phyloP scores from a whole-genome alignment of 1,140 invertebrate genomes.

The Heliothis virescens region DNA sequence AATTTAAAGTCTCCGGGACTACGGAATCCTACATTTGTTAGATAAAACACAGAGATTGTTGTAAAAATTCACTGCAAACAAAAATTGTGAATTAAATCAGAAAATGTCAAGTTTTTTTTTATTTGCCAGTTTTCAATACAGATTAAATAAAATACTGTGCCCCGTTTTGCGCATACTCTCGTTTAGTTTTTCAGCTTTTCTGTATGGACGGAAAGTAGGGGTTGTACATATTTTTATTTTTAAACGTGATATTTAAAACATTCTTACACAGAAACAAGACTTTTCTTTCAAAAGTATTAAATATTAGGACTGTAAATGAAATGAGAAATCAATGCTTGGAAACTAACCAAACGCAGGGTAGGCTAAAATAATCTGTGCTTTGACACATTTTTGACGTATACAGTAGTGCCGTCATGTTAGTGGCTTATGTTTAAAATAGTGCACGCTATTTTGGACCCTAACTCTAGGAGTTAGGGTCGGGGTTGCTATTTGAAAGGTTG shows the following conservation, averaged over 20 bases:
- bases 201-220: too few relatives aligned
- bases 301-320: not conserved
- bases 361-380: conserved; percentile 6
- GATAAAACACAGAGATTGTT: conserved; percentile 64
- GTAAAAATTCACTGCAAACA: conserved; percentile 73
- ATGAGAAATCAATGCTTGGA: not conserved
- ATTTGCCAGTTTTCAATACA: conserved; percentile 48
- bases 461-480: not conserved
- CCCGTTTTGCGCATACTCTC: not conserved
- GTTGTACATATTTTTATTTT: too few relatives aligned
- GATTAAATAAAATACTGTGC: conserved; percentile 16
- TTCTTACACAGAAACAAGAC: not conserved
- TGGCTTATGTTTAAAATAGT: not conserved
- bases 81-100: conserved; percentile 72
- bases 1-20: conserved; percentile 55
- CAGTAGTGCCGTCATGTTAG: conserved; percentile 4
- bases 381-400: conserved; percentile 37
- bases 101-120: conserved; percentile 74
- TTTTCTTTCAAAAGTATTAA: not conserved
- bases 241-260: not conserved
- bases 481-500: not conserved
- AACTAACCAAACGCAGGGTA: not conserved
- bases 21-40: conserved; percentile 76
- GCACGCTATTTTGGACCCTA: conserved; percentile 23
- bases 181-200: too few relatives aligned